A percentile compares a stretch with the other conserved stretches of the same genome.
Conservation (phyloP, 53 echinoderm and acorn worm species). For the Zoroaster sp. region DNA sequence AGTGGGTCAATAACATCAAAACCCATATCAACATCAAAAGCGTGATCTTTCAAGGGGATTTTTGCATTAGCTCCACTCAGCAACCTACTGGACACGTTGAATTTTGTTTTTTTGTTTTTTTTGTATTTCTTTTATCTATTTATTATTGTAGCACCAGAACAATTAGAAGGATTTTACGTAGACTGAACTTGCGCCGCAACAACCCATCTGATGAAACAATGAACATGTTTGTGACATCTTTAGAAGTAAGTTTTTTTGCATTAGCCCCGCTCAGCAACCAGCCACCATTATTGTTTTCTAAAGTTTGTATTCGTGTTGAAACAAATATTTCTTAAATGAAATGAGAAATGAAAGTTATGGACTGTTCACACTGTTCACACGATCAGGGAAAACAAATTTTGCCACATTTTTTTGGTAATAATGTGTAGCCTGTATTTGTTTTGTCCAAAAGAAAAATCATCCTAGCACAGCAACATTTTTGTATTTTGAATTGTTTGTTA, state of each 20-base stretch:
- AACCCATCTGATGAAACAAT: background rate
- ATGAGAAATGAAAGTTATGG: no score
- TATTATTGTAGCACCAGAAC: background rate
- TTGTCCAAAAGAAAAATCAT: background rate
- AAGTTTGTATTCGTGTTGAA: background rate
- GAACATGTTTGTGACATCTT: background rate
- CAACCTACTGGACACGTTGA: background rate
- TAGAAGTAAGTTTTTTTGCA: background rate
- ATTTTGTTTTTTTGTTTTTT: background rate
- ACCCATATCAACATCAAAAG: no score
- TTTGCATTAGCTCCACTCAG: background rate
- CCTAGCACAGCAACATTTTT: background rate
- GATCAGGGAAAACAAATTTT: no score
- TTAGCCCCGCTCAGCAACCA: background rate
- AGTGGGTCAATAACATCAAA: no score
- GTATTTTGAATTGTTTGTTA: background rate
- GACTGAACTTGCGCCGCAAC: background rate
- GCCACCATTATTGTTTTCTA: background rate
- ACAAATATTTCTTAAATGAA: background rate
- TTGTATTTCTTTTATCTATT: background rate
- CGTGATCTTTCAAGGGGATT: background rate
- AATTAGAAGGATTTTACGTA: background rate
- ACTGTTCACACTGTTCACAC: no score
- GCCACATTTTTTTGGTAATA: background rate
- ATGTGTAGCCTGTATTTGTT: background rate